Evolutionary conservation across 2,888 invertebrate species (phyloP), one percentile per base, ranked within the genome.

Genomic region (Dicycla oo): DNA sequence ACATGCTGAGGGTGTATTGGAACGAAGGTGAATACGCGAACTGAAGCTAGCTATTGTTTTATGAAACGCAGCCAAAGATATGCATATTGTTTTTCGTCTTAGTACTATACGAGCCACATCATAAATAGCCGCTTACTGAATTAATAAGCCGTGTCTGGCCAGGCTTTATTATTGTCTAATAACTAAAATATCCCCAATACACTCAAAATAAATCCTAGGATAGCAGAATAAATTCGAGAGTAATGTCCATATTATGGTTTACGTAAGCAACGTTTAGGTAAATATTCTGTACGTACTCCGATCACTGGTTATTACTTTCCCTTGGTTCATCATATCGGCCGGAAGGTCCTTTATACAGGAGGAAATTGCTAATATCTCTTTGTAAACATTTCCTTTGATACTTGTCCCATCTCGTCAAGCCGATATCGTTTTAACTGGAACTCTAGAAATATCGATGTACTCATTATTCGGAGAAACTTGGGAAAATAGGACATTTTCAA

Each of bases 291-390:
- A 38, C 43, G 43, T 64, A 78, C 23, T 57, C 20, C 43, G 30
- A 73, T 51, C 26, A 72, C 78, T 53, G 18, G 26, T 57, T 69
- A 80, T 75, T 69, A 30, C 57, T 74, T 69, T 75, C 51, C 49
- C 73, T 80, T 73, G 78, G 73, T 81, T 78, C 62, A 53, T 63
- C 10, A 51, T 71, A 82, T 74, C 54, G 68, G 60, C 53, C 67
- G 79, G 65, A 82, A 74, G 56, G 34, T 71, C 49, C 45, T 47
- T 45, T 71, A 56, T 66, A 63, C 57, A 20, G 45, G 40, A 73
- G 74, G 74, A 82, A 78, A 82, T 74, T 82, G 79, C 70, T 73
- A 63, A 78, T 80, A 78, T 80, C 65, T 62, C 78, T 80, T 77
- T 77, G 69, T 69, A 64, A 67, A 73, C 47, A 64, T 78, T 77